Evolutionary conservation across 2,113 vertebrate species (phyloP).

Genomic region (Scatophagus argus): DNA sequence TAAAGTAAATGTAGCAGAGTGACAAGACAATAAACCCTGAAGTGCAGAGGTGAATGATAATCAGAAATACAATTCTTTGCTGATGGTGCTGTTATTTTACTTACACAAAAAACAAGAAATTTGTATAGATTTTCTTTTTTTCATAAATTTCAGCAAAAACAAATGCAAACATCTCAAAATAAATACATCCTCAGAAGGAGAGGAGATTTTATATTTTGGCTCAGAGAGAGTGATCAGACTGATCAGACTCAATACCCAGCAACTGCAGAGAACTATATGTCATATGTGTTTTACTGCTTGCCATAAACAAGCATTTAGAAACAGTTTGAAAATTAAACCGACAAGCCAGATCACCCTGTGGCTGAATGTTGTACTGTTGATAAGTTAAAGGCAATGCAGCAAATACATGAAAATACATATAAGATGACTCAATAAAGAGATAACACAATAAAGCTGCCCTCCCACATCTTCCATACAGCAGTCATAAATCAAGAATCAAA

Average conservation of each 20-base stretch:
- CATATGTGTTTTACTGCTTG: not conserved
- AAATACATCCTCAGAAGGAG: not conserved
- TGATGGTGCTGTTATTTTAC: not conserved
- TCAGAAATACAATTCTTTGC: not conserved
- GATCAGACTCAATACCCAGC: not conserved
- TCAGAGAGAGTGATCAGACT: not conserved
- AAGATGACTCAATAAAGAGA: slow-evolving; percentile 1
- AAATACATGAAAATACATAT: slow-evolving; percentile 5
- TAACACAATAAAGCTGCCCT: not conserved
- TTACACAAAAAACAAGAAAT: not conserved
- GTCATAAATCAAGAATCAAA: too few species aligned
- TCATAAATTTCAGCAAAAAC: not conserved
- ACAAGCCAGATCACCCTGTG: not conserved
- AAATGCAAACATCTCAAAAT: too few species aligned
- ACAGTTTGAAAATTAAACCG: not conserved
- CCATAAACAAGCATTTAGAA: not conserved
- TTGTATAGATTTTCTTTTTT: not conserved
- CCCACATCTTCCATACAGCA: not conserved
- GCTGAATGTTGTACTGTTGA: not conserved
- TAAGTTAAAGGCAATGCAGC: not conserved
- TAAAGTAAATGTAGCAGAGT: slow-evolving; percentile 4
- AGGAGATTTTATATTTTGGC: too few species aligned
- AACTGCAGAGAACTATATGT: not conserved
- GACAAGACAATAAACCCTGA: slow-evolving; percentile 16
- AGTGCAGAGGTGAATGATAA: not conserved